These are phyloP conservation scores for Penaeus indicus DNA, from an alignment of 1,140 invertebrate species.

Conservation along the genomic window DNA sequence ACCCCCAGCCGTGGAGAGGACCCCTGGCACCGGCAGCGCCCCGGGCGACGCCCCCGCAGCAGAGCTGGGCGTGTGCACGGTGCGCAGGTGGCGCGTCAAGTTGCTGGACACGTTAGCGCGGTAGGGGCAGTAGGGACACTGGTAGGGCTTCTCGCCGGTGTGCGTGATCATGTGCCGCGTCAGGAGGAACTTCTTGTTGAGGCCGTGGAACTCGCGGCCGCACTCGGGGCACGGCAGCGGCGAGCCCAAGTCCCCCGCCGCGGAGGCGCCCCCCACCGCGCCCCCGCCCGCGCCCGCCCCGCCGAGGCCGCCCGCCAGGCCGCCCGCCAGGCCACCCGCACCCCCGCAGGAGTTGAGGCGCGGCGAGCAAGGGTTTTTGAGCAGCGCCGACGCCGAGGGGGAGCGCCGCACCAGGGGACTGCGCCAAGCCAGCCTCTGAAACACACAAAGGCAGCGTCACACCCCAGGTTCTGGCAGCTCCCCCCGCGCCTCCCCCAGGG, in stretches of 20 bases:
- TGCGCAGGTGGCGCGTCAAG: conserved; percentile 59
- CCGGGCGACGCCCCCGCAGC: background rate
- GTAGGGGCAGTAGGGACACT: conserved; percentile 72
- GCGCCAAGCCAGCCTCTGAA: conserved; percentile 63
- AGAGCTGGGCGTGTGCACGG: conserved; percentile 43
- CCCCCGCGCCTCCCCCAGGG: background rate
- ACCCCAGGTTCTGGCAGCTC: conserved; percentile 53
- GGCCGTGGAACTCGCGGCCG: conserved; percentile 60
- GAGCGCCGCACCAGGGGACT: conserved; percentile 62
- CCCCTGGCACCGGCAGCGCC: conserved; percentile 9
- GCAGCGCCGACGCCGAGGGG: conserved; percentile 48
- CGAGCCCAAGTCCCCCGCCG: conserved; percentile 45
- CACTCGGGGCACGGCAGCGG: conserved; percentile 58
- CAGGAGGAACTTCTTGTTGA: conserved; percentile 65
- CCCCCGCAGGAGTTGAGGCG: conserved; percentile 42
- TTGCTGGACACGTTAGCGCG: conserved; percentile 66
- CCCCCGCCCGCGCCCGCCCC: conserved; percentile 37
- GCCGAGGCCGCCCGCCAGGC: conserved; percentile 30
- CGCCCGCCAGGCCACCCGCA: conserved; percentile 20
- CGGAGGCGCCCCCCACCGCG: conserved; percentile 33
- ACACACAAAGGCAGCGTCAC: conserved; percentile 63
- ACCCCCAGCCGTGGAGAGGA: background rate
- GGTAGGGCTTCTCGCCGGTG: conserved; percentile 70
- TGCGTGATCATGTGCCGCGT: conserved; percentile 68
- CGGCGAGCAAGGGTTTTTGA: conserved; percentile 38